Evolutionary conservation across 2,797 vertebrate species (phyloP), one percentile per base, ranked within the genome.

Genomic region (Squalus acanthias): DNA sequence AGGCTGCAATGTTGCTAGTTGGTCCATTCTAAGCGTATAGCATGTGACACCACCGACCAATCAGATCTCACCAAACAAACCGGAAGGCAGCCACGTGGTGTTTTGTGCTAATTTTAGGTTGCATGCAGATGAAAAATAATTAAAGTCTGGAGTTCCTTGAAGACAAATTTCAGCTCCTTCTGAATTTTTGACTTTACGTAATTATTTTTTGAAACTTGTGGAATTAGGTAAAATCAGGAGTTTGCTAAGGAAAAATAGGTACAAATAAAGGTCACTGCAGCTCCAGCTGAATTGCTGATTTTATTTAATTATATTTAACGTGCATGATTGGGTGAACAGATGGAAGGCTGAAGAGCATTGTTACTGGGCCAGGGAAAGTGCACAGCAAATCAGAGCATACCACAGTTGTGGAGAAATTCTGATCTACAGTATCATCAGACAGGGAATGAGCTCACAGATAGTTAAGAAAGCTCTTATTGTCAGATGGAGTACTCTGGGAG

Each of bases 191-290:
- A 85, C 79, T 50, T n/a, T 22, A 20, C 79, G 46, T 17, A 46
- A 46, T 85, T 46, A 57, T 57, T 57, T 39, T 82, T 39, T 17
- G 33, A 82, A n/a, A 82, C n/a, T 46, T 82, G n/a, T 39, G n/a
- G 39, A 82, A 82, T 85, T 85, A 85, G 79, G 20, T 46, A 85
- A 85, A 85, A 85, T 85, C 46, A 85, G 79, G 46, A 85, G 79
- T 33, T 39, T 85, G 79, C 39, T 39, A 20, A 57, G 46, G 79
- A 46, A 50, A 85, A 85, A 85, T 46, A 85, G 79, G 79, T 85
- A 22, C 22, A 26, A 24, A 87, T 50, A 50, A 50, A 87, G 46
- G 82, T 87, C 17, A 87, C 6, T 50, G 20, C 46, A 50, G 82
- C 82, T 87, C 82, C 46, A 87, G 82, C 20, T 53, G 20, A 88